A percentile compares a stretch with the other conserved stretches of the same genome.
phyloP scores from a whole-genome alignment of 2,113 vertebrate genomes.

The Rhadina sibilatrix region DNA sequence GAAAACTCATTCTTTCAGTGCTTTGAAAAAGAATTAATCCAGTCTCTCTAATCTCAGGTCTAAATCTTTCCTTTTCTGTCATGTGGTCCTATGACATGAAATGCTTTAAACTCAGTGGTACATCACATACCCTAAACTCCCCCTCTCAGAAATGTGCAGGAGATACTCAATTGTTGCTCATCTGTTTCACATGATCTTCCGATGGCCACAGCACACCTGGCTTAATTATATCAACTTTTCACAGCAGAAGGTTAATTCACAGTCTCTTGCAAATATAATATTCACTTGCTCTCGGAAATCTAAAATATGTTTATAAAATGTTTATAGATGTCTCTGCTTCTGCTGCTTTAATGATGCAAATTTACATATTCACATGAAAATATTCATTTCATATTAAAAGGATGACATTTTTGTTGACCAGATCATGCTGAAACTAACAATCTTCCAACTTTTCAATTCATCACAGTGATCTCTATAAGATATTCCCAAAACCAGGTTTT shows the following conservation, averaged over 20 bases:
- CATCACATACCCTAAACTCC: not conserved
- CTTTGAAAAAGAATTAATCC: not conserved
- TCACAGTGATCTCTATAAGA: not conserved
- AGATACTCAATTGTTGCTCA: accelerated
- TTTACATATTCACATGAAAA: not conserved
- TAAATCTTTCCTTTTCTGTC: not conserved
- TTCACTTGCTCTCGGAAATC: not conserved
- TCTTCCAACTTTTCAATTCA: not conserved
- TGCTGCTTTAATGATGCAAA: not conserved
- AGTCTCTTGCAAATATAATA: not conserved
- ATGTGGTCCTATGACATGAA: not conserved
- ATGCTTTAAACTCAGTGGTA: not conserved
- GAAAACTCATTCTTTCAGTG: not conserved
- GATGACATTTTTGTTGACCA: not conserved
- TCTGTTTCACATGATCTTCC: not conserved
- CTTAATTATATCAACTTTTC: not conserved
- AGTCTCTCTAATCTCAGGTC: not conserved
- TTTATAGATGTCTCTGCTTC: not conserved
- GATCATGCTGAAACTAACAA: not conserved
- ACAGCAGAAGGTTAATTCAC: not conserved
- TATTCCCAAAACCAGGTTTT: not conserved
- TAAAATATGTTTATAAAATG: not conserved
- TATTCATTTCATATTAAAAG: not conserved
- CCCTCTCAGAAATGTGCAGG: not conserved
- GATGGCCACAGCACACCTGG: not conserved